Base-by-base conservation (phyloP, 2,888 invertebrate genomes). In the Hyposoter didymator region DNA sequence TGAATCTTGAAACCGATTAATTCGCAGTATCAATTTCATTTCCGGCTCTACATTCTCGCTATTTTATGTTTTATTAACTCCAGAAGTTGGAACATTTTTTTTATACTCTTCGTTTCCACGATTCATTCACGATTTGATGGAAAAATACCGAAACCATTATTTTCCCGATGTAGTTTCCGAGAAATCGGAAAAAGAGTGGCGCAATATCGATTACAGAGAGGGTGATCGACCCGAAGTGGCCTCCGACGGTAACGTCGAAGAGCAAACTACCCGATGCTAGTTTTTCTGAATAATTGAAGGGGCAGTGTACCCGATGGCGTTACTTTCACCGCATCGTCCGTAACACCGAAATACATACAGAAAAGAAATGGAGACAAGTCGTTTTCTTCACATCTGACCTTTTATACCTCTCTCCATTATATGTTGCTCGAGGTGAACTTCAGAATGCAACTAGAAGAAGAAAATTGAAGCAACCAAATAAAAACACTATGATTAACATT, bases 251-350 rank as follows among this genome's bases (percentile, higher is more conserved):
- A 78, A 66, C 62, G 19, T 47, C 72, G 55, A 74, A 62, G 73
- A 78, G 74, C 74, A 75, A 85, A 69, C 66, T 62, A 39, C 59
- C 28, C 78, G 66, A 43, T 55, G 64, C 78, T 67, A 82, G 70
- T 73, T 85, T 66, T 79, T 76, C 52, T 85, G 79, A 85, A 85
- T 85, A 79, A 85, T 85, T 85, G 47, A 82, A 52, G 64, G 67
- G 35, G n/a, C 47, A 62, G 7, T 69, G 67, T 59, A 55, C 66
- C 32, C 66, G 47, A 52, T 66, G 62, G 47, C 52, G 59, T 62
- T 82, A 78, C 70, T 66, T 74, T 75, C 69, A 64, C 28, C 66
- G 4, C 4, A 47, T 47, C 45, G 49, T 35, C 35, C 70, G 55
- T 73, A 84, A 67, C 59, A 49, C 19, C n/a, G 35, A 62, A 45